Base-by-base conservation (phyloP, 2,888 invertebrate species). In the Lasioglossum villosulum region DNA sequence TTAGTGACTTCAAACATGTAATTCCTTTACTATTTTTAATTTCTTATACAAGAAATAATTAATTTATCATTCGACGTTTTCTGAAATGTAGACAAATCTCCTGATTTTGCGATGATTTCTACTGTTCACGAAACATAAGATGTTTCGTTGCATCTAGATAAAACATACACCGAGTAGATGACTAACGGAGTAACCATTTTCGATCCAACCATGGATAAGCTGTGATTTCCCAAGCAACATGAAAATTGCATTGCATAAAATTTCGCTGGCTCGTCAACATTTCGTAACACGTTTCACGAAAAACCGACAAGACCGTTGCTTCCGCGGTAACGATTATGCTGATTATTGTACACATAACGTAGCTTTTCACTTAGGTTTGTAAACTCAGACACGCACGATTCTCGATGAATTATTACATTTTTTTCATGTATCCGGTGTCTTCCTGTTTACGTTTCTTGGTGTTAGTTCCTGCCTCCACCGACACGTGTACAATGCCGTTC, bases 201-300 rank as follows among this genome's bases (percentile, higher is more conserved):
- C n/a, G 59, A 77, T 72, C 8, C 12, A 27, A 12, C 23, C 42
- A 12, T 30, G 30, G 68, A 74, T 59, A 82, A 82, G 16, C 16
- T n/a, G 6, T 5, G 45, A 59, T 83, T 75, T 63, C 75, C 48
- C 42, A 73, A 79, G 73, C 52, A 66, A 52, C 37, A 42, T 1
- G 16, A 82, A 83, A 30, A 76, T 19, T 19, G 45, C n/a, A 27
- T 71, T 52, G 45, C 30, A 71, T 72, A 68, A 84, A 84, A 79
- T 79, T 83, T 79, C 48, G 75, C 68, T 75, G 66, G 59, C 66
- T 73, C 39, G 39, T 23, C 52, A 66, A 39, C 10, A 68, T 84
- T 78, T 79, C 83, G 56, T 30, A 83, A 84, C 56, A 2, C 16
- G 52, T 2, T 75, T 75, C 14, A 75, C 71, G 78, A 75, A 83